These are phyloP conservation scores for Mesorhabditis sp. DNA, from an alignment of 2,888 invertebrate genomes.

Conservation along the genomic window DNA sequence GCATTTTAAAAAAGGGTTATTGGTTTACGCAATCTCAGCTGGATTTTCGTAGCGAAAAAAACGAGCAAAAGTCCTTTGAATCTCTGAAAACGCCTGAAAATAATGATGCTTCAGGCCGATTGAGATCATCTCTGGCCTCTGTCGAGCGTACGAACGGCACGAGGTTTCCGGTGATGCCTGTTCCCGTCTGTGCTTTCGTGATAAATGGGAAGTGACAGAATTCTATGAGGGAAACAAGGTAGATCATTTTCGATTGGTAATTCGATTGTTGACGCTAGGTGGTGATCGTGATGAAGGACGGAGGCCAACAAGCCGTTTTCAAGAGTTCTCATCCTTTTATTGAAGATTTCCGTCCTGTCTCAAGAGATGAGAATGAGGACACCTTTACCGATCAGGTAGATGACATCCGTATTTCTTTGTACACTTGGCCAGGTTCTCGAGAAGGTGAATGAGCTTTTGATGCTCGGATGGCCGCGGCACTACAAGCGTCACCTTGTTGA, in stretches of 20 bases:
- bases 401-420: neutral
- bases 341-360: conserved; percentile 38
- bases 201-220: conserved; percentile 49
- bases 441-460: conserved; percentile 46
- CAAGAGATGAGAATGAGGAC: conserved; percentile 27
- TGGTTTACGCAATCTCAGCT: too few species aligned
- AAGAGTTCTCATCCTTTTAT: conserved; percentile 42
- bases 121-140: conserved; percentile 25
- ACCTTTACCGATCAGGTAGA: conserved; percentile 45
- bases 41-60: too few species aligned
- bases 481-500: conserved; percentile 49
- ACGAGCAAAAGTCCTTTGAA: too few species aligned
- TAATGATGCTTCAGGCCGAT: neutral
- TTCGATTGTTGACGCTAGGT: conserved; percentile 14
- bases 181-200: conserved; percentile 42
- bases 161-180: conserved; percentile 52
- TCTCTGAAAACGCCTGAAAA: too few species aligned
- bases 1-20: too few species aligned
- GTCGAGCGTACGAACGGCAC: conserved; percentile 37
- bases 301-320: conserved; percentile 51
- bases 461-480: conserved; percentile 50
- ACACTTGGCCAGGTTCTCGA: conserved; percentile 42
- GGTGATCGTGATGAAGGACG: conserved; percentile 40
- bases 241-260: conserved; percentile 1
- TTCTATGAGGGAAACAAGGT: conserved; percentile 50